Evolutionary conservation across 2,888 invertebrate species (phyloP), one percentile per base, ranked within the genome.

Genomic region (Ophion ellenae): DNA sequence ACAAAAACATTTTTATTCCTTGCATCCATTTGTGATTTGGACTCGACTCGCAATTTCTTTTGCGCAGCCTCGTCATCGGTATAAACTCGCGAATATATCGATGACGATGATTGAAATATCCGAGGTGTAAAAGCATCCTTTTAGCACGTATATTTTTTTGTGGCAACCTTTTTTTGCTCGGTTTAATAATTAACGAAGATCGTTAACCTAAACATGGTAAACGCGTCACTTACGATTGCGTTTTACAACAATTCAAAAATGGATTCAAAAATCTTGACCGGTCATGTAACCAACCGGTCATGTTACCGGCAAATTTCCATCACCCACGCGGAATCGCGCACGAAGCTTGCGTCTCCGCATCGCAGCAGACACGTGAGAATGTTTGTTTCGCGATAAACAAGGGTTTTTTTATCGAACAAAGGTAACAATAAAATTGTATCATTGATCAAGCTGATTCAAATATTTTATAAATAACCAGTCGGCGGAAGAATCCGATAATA

Each of bases 351-450:
- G 14, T 64, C 40, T 40, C 32, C 17, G 64, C 32, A 47, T n/a
- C 28, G 11, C 11, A 36, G 14, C 20, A 9, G 59, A 79, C 86
- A 86, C 84, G 86, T 84, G 86, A 82, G 76, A 20, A 82, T 86
- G 79, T 66, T 63, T 32, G 36, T 82, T 70, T 73, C 61, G 9
- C 64, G 61, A 79, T 76, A 66, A 67, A 66, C 67, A 57, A 80
- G 59, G 64, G 66, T 75, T 76, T 47, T 64, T 53, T 20, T 53
- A 24, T 28, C 32, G n/a, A 71, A 9, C n/a, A 67, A 86, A 82
- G 82, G 84, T 82, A 79, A 79, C 10, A 32, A 84, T 59, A 73
- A 74, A 66, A 40, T 11, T 45, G 5, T 0, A 45, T 67, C 40
- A 76, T n/a, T 20, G 32, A 40, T 24, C 53, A 4, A 69, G 63